phyloP scores from a whole-genome alignment of 2,113 vertebrate genomes.

The Eolophus roseicapilla region DNA sequence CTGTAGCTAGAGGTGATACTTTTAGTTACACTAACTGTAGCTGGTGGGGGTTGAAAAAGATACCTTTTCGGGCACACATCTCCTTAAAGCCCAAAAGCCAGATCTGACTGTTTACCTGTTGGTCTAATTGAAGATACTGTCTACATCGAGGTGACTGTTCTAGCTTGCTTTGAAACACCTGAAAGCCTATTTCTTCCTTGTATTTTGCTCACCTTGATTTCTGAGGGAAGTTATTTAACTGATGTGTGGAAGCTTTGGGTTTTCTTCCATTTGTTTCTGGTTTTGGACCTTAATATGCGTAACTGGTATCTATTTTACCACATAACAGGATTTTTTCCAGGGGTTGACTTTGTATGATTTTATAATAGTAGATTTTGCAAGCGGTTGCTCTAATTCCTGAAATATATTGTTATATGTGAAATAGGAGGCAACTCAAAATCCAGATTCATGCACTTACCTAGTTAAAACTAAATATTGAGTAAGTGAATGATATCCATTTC shows the following conservation, averaged over 20 bases:
- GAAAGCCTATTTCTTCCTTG: background rate
- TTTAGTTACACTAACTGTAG: background rate
- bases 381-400: background rate
- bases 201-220: background rate
- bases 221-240: background rate
- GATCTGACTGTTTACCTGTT: background rate
- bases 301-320: background rate
- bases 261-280: background rate
- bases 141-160: background rate
- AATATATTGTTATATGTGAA: background rate
- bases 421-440: background rate
- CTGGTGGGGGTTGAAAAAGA: background rate
- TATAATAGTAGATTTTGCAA: background rate
- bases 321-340: background rate
- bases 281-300: background rate
- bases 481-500: background rate
- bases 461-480: background rate
- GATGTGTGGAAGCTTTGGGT: background rate
- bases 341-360: background rate
- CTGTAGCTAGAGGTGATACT: background rate
- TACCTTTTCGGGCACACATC: background rate
- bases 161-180: background rate
- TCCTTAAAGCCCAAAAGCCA: background rate
- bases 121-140: background rate
- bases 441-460: background rate